These are phyloP conservation scores for Tribolium freemani DNA, from an alignment of 2,888 invertebrate species.

Conservation along the genomic window DNA sequence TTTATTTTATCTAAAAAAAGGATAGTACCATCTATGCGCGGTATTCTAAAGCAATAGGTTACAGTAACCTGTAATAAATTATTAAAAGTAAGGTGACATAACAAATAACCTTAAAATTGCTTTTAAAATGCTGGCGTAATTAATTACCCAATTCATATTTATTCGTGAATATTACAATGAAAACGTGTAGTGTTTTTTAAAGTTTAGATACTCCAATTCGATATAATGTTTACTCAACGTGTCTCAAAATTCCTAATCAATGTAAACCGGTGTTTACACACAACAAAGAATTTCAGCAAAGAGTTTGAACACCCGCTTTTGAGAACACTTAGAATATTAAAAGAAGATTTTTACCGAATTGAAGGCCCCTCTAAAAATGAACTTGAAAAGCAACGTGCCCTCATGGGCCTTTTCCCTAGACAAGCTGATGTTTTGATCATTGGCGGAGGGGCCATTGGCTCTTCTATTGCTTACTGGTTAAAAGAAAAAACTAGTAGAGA, in stretches of 20 bases:
- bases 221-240: slow-evolving; percentile 1
- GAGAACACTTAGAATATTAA: slow-evolving; percentile 26
- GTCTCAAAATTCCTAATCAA: background rate
- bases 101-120: no score
- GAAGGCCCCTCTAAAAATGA: slow-evolving; percentile 5
- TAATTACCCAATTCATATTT: no score
- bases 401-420: slow-evolving; percentile 37
- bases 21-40: no score
- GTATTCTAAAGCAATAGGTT: no score
- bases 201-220: background rate
- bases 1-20: no score
- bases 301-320: slow-evolving; percentile 26
- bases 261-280: slow-evolving; percentile 2
- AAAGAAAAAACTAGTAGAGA: slow-evolving; percentile 79
- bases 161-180: background rate
- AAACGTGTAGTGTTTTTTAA: background rate
- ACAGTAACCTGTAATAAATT: no score
- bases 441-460: slow-evolving; percentile 94
- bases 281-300: background rate
- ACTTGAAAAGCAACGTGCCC: slow-evolving; percentile 16
- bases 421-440: slow-evolving; percentile 84
- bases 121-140: no score
- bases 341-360: slow-evolving; percentile 23
- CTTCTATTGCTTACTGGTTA: slow-evolving; percentile 92
- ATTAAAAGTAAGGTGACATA: no score